Percentiles rank a stretch among this genome's conserved stretches.
phyloP scores from a whole-genome alignment of 2,888 invertebrate genomes.

The Entomobrya proxima region DNA sequence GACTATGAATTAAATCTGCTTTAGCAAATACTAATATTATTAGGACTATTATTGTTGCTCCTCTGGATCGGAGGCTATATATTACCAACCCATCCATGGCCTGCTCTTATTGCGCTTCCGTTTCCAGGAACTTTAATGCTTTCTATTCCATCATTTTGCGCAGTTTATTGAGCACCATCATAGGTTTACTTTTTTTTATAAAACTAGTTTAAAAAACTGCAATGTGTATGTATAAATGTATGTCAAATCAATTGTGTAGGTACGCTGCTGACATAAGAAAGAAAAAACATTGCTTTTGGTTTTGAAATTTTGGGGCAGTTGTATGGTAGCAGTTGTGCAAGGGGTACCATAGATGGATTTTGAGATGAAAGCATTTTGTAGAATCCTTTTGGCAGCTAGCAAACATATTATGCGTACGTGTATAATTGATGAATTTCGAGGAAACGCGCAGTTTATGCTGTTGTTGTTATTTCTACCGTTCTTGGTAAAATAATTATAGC shows the following conservation, averaged over 20 bases:
- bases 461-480: background rate
- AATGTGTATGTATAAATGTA: too few species aligned
- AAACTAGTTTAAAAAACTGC: too few species aligned
- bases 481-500: background rate
- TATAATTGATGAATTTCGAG: background rate
- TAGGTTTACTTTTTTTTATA: too few species aligned
- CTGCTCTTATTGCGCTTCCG: background rate
- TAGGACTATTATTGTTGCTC: too few species aligned
- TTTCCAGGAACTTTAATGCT: too few species aligned
- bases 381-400: background rate
- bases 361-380: background rate
- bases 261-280: too few species aligned
- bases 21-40: too few species aligned
- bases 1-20: too few species aligned
- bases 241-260: constrained; percentile 4
- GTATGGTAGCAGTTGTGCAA: background rate
- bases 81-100: background rate
- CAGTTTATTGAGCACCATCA: constrained; percentile 8
- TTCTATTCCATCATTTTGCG: background rate
- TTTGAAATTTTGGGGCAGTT: too few species aligned
- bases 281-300: too few species aligned
- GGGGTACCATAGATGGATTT: background rate
- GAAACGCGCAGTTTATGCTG: background rate
- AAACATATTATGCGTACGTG: background rate
- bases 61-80: too few species aligned